Conservation (phyloP, 2,888 invertebrate species). For the Acanthoscelides obtectus region DNA sequence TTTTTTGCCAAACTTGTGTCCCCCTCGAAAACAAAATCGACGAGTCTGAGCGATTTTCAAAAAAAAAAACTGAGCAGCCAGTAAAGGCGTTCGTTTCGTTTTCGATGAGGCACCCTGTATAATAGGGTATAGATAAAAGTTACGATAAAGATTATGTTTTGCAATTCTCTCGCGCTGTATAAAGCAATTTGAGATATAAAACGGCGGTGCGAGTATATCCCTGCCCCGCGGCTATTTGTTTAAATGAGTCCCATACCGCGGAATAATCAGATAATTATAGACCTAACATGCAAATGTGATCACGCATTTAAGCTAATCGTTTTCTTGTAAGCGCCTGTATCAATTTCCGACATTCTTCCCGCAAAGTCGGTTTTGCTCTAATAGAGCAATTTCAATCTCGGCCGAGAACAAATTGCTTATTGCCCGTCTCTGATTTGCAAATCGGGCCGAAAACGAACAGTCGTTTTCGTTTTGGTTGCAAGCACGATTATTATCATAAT, state of each 20-base stretch:
- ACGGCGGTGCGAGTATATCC: too few relatives aligned
- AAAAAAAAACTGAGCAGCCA: too few relatives aligned
- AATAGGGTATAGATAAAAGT: too few relatives aligned
- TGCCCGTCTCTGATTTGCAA: not conserved
- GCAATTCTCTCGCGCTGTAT: too few relatives aligned
- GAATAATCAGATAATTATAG: not conserved
- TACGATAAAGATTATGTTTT: too few relatives aligned
- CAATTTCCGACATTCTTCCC: not conserved
- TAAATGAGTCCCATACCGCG: not conserved
- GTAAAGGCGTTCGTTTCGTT: too few relatives aligned
- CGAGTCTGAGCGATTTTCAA: too few relatives aligned
- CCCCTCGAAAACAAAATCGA: too few relatives aligned
- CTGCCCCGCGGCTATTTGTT: not conserved
- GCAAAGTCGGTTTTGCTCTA: not conserved
- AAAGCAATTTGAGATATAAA: too few relatives aligned
- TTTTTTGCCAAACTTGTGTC: too few relatives aligned
- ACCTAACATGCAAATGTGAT: not conserved
- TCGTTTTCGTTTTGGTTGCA: not conserved
- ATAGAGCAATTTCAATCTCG: not conserved
- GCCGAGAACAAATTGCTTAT: not conserved
- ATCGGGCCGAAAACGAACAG: not conserved
- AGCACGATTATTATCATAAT: not conserved
- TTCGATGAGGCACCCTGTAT: too few relatives aligned
- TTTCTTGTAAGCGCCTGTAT: not conserved
- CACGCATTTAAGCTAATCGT: not conserved